Evolutionary conservation across 2,797 vertebrate species (phyloP), one percentile per base, ranked within the genome.

Genomic region (Epinephelus awoara): DNA sequence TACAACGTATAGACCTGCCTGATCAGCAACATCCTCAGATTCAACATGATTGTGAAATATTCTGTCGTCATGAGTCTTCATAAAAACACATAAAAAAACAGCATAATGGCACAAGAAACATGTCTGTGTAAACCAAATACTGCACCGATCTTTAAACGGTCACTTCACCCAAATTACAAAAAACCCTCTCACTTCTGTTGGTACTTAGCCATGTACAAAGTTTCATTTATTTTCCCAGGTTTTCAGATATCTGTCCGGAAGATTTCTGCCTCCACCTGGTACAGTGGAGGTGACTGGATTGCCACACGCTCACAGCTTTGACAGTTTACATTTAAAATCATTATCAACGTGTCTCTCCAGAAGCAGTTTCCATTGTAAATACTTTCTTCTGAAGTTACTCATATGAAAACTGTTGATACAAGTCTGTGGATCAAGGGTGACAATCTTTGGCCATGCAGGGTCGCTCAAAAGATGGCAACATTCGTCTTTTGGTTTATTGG

Each of bases 81-180:
- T 76, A 61, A 79, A 88, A 80, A 76, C 52, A 56, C 19, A 46
- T 72, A 67, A 21, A 81, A 29, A 75, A 86, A 72, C 6, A 50
- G 51, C 21, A n/a, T 27, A 72, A 73, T 83, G 67, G 81, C 83
- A 87, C 76, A 58, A 46, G 17, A 75, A 67, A 79, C 29, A 51
- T 29, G 13, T 77, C 29, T 49, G 56, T 56, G 61, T 61, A 42
- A 82, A 83, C 63, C 57, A 67, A 75, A 84, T 52, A 79, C 85
- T 77, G 38, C 67, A 62, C 54, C 49, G n/a, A 19, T 67, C 62
- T 68, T 76, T 65, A 74, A 82, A 80, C 29, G 64, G 23, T 77
- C 75, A 21, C 42, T 72, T 74, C 77, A 76, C 72, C 65, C 18
- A 40, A 66, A 69, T 51, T 12, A 72, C 18, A 27, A 17, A 52